Base-by-base conservation (phyloP, 2,888 invertebrate species). In the Cheilosia scutellata region DNA sequence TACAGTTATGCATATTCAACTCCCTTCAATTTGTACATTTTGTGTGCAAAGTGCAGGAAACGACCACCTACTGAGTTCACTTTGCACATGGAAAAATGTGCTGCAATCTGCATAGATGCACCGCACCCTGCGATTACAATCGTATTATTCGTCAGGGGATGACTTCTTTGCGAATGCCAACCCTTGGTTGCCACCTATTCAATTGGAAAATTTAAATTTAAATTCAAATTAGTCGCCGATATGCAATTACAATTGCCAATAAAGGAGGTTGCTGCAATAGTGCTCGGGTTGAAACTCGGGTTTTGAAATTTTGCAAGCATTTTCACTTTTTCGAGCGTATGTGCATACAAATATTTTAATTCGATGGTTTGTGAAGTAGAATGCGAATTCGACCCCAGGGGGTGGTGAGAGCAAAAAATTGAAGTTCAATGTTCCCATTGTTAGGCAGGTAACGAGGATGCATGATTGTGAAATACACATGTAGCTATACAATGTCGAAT, bases 151-250 rank as follows among this genome's bases (percentile, higher is more conserved):
- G 47, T 40, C 42, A 44, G 72, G 72, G 76, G 76, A 58, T 82
- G 82, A 72, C 72, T 86, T 71, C 71, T 57, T 57, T 72, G 29
- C 71, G n/a, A 37, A 37, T 37, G 11, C 9, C 11, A 33, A 16
- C 77, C 70, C 66, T 66, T 74, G 42, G 57, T 63, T 76, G 60
- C 58, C 66, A 68, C 65, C 78, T 78, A 87, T 80, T 88, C 88
- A 82, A 71, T 88, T 87, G 86, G 82, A 87, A 88, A 87, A 82
- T 88, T 88, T 86, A 87, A 87, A 88, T 88, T 88, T 84, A 88
- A 88, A 88, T 88, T 88, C 78, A 88, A 88, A 88, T 88, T 88
- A 88, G 88, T 88, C 80, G 87, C 60, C 72, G 82, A 82, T 82
- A 87, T 87, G 80, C 83, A 87, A 87, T 87, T 84, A 77, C 72